Base-by-base conservation (phyloP, 2,888 invertebrate species). In the Aethes cnicana region DNA sequence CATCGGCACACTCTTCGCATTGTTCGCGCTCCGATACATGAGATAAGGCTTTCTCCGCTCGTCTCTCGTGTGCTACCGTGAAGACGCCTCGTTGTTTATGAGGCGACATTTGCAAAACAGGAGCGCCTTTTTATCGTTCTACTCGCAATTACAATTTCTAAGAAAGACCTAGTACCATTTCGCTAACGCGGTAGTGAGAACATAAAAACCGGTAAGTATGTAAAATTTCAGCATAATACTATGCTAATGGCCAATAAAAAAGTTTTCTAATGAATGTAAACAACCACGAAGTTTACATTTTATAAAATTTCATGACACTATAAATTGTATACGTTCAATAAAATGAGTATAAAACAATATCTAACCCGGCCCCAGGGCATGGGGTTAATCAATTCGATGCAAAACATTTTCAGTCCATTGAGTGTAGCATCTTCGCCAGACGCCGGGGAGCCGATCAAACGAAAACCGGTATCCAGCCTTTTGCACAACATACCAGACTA, bases 1-100 rank as follows among this genome's bases (percentile, higher is more conserved):
- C 72, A 81, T 83, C 84, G 75, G 76, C 84, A 81, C 77, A 83
- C 83, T 86, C 84, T 79, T 79, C 80, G 71, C 83, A 83, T 88
- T 86, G 87, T 88, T 82, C 74, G 75, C 78, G 78, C 74, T 77
- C 75, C 77, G 84, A 85, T 87, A 81, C 74, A 72, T 72, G 70
- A 82, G 88, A 88, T 87, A 87, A 85, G 76, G 81, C 84, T 86
- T 83, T 86, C 82, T 80, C 84, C 70, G 71, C 68, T 74, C 76
- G 69, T 77, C 77, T 59, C 56, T 75, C 58, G 64, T 74, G 72
- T 77, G 86, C 87, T 83, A 83, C 87, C 84, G 87, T 87, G 85
- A 84, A 87, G 86, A 82, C 69, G 63, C 62, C 68, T 74, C 55
- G 64, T 71, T 69, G 71, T 69, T 74, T 69, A 66, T 67, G 62